These are phyloP conservation scores for Brienomyrus brachyistius DNA, from an alignment of 2,113 vertebrate species.

Conservation along the genomic window DNA sequence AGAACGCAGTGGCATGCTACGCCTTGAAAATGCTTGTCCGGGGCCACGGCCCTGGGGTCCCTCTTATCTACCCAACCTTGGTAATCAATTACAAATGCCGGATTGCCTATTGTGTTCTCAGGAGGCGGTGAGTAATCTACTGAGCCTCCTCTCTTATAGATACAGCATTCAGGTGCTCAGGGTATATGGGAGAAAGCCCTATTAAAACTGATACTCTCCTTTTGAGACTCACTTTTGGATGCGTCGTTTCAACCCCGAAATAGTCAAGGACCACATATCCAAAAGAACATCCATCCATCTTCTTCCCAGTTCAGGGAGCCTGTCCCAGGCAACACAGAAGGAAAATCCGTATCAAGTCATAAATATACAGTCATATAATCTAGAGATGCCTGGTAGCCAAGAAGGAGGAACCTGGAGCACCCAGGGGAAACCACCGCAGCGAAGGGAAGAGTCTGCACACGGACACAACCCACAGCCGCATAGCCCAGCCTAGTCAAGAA, in stretches of 20 bases:
- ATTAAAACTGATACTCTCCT: not conserved
- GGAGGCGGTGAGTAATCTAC: not conserved
- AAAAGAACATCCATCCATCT: not conserved
- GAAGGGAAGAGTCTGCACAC: not conserved
- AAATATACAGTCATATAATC: not conserved
- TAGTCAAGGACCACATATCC: not conserved
- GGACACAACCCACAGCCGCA: not conserved
- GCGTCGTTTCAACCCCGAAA: not conserved
- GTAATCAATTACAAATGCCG: not conserved
- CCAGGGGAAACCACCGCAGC: not conserved
- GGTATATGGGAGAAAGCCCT: not conserved
- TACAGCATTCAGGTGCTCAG: not conserved
- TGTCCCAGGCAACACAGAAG: not conserved
- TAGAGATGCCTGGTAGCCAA: not conserved
- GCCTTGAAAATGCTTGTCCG: not conserved
- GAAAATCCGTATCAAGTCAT: not conserved
- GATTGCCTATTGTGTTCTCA: conserved; percentile 6
- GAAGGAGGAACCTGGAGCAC: not conserved
- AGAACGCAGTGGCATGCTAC: not conserved
- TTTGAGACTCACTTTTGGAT: not conserved
- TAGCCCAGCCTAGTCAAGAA: not conserved
- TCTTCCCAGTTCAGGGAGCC: not conserved
- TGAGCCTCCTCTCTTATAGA: not conserved
- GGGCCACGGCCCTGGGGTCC: not conserved
- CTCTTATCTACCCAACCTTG: not conserved